Percentiles rank a stretch among this genome's conserved stretches.
phyloP scores from a whole-genome alignment of 2,888 invertebrate genomes.

The Lochmaea capreae region DNA sequence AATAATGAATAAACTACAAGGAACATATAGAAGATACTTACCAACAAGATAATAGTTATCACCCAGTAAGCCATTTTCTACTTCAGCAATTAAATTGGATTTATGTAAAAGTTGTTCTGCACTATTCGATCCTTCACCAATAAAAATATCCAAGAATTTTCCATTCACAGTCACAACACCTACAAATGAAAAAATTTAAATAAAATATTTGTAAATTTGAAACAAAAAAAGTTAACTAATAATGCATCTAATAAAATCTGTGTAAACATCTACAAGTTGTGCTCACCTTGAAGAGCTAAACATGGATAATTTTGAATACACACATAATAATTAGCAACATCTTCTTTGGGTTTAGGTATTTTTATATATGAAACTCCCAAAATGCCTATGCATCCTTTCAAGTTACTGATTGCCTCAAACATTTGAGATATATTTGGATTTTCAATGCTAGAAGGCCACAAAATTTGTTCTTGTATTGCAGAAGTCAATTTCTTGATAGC shows the following conservation, averaged over 20 bases:
- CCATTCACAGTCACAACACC: constrained; percentile 39
- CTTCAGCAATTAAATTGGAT: constrained; percentile 31
- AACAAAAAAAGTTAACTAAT: no score
- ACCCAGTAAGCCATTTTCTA: constrained; percentile 29
- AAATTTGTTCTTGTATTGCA: constrained; percentile 26
- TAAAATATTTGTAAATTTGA: neutral
- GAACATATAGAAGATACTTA: constrained; percentile 15
- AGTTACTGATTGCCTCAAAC: constrained; percentile 28
- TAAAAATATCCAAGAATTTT: constrained; percentile 38
- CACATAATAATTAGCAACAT: constrained; percentile 12
- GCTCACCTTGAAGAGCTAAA: constrained; percentile 40
- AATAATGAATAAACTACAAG: no score
- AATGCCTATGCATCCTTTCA: constrained; percentile 37
- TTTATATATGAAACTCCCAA: constrained; percentile 42
- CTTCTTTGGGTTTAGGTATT: constrained; percentile 35
- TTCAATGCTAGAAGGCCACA: constrained; percentile 37
- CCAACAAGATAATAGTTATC: constrained; percentile 39
- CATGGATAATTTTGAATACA: constrained; percentile 31
- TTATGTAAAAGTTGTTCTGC: constrained; percentile 36
- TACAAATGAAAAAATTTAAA: constrained; percentile 12
- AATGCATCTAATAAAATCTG: neutral
- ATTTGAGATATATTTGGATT: constrained; percentile 36
- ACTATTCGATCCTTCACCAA: constrained; percentile 32
- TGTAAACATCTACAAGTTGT: no score
- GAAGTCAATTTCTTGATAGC: constrained; percentile 35